These are phyloP conservation scores for Nerophis lumbriciformis DNA, from an alignment of 2,113 vertebrate genomes.

Conservation along the genomic window DNA sequence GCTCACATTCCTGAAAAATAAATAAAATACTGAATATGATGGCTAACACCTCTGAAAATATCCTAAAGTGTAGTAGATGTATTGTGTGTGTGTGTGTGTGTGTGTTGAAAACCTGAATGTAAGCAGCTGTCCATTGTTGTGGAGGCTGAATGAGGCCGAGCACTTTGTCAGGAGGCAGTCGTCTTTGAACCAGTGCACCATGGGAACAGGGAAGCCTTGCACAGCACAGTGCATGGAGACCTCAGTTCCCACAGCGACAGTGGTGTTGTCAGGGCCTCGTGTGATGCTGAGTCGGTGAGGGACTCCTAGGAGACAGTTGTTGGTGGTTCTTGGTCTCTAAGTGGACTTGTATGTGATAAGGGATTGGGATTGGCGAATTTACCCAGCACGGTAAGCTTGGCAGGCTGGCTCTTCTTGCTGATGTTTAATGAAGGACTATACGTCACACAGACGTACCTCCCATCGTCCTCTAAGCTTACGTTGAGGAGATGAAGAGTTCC, in stretches of 20 bases:
- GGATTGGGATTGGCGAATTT: slow-evolving; percentile 2
- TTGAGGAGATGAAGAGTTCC: slow-evolving; percentile 66
- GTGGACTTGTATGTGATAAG: background rate
- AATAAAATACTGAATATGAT: background rate
- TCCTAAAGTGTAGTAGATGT: background rate
- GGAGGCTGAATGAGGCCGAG: slow-evolving; percentile 51
- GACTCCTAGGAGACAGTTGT: slow-evolving; percentile 28
- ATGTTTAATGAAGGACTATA: slow-evolving; percentile 61
- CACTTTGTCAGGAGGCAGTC: slow-evolving; percentile 50
- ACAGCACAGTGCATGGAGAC: slow-evolving; percentile 64
- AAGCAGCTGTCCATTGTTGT: slow-evolving; percentile 71
- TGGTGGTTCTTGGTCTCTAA: background rate
- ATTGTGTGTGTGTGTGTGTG: background rate
- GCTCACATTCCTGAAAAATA: slow-evolving; percentile 62
- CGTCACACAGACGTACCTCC: slow-evolving; percentile 67
- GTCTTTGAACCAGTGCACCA: slow-evolving; percentile 76
- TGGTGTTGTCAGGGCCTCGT: slow-evolving; percentile 67
- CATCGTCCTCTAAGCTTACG: slow-evolving; percentile 63
- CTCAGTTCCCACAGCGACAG: slow-evolving; percentile 56
- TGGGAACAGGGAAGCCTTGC: slow-evolving; percentile 65
- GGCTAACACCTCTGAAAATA: background rate
- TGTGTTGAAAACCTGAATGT: slow-evolving; percentile 60
- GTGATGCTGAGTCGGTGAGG: slow-evolving; percentile 53
- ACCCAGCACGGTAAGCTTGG: slow-evolving; percentile 66
- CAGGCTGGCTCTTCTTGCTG: slow-evolving; percentile 56